Percentiles rank a stretch among this genome's conserved stretches.
These are phyloP conservation scores for Chironomus riparius DNA, from an alignment of 2,888 invertebrate genomes.

Conservation along the genomic window DNA sequence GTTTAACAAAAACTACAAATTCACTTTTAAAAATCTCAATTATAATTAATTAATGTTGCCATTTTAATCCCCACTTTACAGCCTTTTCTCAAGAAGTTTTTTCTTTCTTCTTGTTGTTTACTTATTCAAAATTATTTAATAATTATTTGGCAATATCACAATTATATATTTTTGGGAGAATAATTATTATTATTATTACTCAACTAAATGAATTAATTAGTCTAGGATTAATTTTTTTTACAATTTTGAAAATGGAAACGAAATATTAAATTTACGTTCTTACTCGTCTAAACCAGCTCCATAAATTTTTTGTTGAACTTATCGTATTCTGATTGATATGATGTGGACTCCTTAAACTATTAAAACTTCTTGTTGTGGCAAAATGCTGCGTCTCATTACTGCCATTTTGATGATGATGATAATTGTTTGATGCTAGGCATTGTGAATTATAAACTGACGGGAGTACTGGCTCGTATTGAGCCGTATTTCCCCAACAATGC, in stretches of 20 bases:
- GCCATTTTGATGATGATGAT: neutral
- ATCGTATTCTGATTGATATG: constrained; percentile 20
- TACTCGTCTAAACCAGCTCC: constrained; percentile 5
- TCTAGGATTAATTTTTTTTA: too few species aligned
- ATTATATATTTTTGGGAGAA: neutral
- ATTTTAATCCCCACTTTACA: constrained; percentile 1
- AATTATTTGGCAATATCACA: constrained; percentile 21
- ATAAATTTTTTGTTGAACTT: constrained; percentile 7
- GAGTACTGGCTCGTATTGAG: constrained; percentile 52
- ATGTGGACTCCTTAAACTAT: constrained; percentile 19
- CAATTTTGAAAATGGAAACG: neutral
- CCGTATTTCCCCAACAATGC: constrained; percentile 35
- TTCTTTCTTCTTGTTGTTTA: neutral
- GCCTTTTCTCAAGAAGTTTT: neutral
- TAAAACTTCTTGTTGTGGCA: constrained; percentile 19
- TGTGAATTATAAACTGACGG: constrained; percentile 52
- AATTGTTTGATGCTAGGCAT: neutral
- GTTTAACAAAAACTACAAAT: neutral
- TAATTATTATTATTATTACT: neutral
- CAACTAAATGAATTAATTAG: neutral
- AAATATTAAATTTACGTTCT: neutral
- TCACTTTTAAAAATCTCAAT: neutral
- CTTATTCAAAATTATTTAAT: neutral
- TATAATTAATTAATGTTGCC: neutral
- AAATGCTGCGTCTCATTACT: neutral